Base-by-base conservation (phyloP, 2,113 vertebrate species). In the Syngnathus floridae region DNA sequence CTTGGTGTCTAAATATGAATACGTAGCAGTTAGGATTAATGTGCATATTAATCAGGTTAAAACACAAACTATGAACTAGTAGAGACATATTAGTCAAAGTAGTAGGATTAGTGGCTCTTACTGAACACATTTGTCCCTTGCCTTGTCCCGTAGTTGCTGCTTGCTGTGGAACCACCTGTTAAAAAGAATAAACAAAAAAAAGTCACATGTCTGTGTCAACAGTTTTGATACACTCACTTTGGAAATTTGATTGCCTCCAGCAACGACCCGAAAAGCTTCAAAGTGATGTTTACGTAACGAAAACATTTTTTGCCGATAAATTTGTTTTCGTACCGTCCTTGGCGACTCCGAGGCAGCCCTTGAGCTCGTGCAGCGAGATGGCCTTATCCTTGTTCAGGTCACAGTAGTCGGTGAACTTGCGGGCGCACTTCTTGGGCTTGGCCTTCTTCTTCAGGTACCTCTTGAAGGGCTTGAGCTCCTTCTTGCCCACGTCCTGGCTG, bases 391-490 rank as follows among this genome's bases (percentile, higher is more conserved):
- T 97, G 84, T 98, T 97, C 79, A 98, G 91, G 89, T 99, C 97
- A 57, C 97, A 99, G 91, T 98, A 98, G 90, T 99, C 97, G 0
- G 90, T 92, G 88, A 99, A 98, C 67, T 93, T 95, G 70, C 97
- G 94, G 57, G 93, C 92, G 5, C 97, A 99, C 86, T 97, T 95
- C 91, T 96, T 98, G 78, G 97, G 97, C 78, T 95, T 98, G 81
- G 96, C 95, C 92, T 98, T 99, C 90, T 97, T 98, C 92, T 97
- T 98, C 66, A 98, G 92, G 0, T 97, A 98, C 69, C 92, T 93
- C 84, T 98, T 99, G 80, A 99, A 96, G 16, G 95, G 96, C 76
- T 98, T 98, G 73, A 96, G 91, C 79, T 99, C 97, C 66, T 95
- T 91, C 84, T 98, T 98, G 90, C 92, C 96, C 74, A 99, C 95